These are phyloP conservation scores for Pangasianodon gigas DNA, from an alignment of 2,113 vertebrate species.

Conservation along the genomic window DNA sequence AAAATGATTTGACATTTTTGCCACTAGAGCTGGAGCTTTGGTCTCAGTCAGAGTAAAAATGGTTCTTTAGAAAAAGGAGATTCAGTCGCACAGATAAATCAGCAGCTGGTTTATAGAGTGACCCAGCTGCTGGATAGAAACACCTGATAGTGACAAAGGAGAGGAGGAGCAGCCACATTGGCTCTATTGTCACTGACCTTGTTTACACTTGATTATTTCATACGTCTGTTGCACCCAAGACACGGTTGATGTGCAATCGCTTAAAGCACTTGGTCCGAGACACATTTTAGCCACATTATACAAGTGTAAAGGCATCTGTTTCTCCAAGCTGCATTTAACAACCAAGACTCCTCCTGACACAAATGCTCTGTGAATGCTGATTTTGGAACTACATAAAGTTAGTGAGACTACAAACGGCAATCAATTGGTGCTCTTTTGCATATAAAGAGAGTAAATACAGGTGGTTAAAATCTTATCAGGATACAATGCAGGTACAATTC, in stretches of 20 bases:
- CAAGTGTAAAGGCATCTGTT: not conserved
- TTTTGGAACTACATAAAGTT: not conserved
- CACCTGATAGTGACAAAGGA: not conserved
- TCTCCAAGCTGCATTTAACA: not conserved
- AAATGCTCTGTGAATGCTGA: not conserved
- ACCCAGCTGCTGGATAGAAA: not conserved
- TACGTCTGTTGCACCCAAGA: not conserved
- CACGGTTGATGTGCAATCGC: not conserved
- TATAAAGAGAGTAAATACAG: not conserved
- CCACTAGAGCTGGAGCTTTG: too few relatives aligned
- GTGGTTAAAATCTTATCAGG: not conserved
- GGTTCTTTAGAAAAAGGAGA: not conserved
- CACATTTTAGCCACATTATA: not conserved
- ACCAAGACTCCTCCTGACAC: not conserved
- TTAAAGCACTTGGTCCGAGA: not conserved
- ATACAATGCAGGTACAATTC: not conserved
- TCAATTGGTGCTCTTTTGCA: not conserved
- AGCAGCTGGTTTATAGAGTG: not conserved
- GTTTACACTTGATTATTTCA: not conserved
- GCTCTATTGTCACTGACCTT: not conserved
- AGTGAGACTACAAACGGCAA: too few relatives aligned
- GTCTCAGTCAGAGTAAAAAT: not conserved
- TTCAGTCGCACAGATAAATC: not conserved
- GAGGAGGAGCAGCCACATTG: not conserved
- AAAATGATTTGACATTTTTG: not conserved